Base-by-base conservation (phyloP, 2,797 vertebrate genomes). In the Muscicapa comitata region DNA sequence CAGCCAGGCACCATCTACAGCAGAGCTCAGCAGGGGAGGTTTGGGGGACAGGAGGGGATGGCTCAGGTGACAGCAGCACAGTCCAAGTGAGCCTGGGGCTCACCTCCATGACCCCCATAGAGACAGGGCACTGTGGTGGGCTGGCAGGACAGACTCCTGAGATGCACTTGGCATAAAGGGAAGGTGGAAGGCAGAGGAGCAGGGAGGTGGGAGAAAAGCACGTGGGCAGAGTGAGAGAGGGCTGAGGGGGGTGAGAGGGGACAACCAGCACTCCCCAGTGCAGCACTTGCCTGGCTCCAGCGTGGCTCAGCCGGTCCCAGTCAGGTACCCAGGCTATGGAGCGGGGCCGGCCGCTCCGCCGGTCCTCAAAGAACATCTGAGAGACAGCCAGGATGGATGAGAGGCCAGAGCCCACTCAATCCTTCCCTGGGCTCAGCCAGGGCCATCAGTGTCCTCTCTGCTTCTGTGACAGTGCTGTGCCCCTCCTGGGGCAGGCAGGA, bases 311-410 rank as follows among this genome's bases (percentile, higher is more conserved):
- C 24, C 3, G 35, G 11, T 94, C 62, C 37, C 86, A 81, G 48
- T 92, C 55, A 0, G 80, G 17, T 38, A 90, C 77, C 88, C 95
- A 96, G 66, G 87, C 54, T 74, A 93, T 43, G 38, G 97, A 97
- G 3, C 90, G 83, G 6, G 97, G 95, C 2, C 97, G 88, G 26
- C 96, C 94, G 0, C 95, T 89, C 40, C 97, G 75, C 38, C 84
- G 80, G 17, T 95, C 92, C 55, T 96, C 88, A 0, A 94, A 85
- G 67, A 89, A 93, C 38, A 93, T 45, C 96, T 97, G 84, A 78
- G 61, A 18, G 11, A 3, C 11, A 31, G 37, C 38, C 59, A 11
- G 53, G 23, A 72, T n/a, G 8, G 15, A 4, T 40, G 45, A 33
- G 19, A n/a, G 42, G 3, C 4, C 38, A 18, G 26, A 88, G 43